These are phyloP conservation scores for Drosophila sp. DNA, from an alignment of 1,140 invertebrate species.

Conservation along the genomic window DNA sequence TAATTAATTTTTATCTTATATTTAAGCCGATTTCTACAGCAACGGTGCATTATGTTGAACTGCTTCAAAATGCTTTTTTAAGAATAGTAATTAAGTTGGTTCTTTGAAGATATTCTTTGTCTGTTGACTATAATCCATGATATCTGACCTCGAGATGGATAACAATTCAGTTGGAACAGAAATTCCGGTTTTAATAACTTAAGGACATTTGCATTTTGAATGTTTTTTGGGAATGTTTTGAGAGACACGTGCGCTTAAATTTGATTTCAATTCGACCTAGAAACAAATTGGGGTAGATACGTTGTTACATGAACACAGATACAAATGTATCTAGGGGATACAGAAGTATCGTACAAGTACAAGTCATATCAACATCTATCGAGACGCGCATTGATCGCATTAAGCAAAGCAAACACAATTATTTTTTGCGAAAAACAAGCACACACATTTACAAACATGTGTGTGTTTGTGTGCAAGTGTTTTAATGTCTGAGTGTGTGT, in stretches of 20 bases:
- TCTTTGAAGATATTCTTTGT: too few relatives aligned
- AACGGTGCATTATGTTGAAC: too few relatives aligned
- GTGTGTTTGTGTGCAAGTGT: slow-evolving; percentile 8
- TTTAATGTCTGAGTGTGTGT: slow-evolving; percentile 4
- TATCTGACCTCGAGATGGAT: too few relatives aligned
- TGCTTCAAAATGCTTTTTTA: too few relatives aligned
- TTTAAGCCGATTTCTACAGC: too few relatives aligned
- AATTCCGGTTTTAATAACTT: too few relatives aligned
- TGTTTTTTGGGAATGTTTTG: neutral
- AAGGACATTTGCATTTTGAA: neutral
- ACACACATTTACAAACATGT: slow-evolving; percentile 12
- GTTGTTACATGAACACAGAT: slow-evolving; percentile 5
- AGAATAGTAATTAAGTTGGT: too few relatives aligned
- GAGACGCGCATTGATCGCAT: slow-evolving; percentile 66
- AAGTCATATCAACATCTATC: slow-evolving; percentile 19
- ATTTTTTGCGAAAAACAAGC: slow-evolving; percentile 56
- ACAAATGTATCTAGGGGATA: slow-evolving; percentile 23
- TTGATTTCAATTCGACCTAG: slow-evolving; percentile 12
- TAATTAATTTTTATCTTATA: too few relatives aligned
- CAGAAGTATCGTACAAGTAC: slow-evolving; percentile 32
- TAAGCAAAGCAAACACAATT: slow-evolving; percentile 79
- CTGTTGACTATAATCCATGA: too few relatives aligned
- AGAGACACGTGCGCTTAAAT: slow-evolving; percentile 18
- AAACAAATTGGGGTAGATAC: slow-evolving; percentile 7
- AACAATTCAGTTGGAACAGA: too few relatives aligned